Conservation (phyloP, 1,140 invertebrate genomes). For the Riptortus pedestris region DNA sequence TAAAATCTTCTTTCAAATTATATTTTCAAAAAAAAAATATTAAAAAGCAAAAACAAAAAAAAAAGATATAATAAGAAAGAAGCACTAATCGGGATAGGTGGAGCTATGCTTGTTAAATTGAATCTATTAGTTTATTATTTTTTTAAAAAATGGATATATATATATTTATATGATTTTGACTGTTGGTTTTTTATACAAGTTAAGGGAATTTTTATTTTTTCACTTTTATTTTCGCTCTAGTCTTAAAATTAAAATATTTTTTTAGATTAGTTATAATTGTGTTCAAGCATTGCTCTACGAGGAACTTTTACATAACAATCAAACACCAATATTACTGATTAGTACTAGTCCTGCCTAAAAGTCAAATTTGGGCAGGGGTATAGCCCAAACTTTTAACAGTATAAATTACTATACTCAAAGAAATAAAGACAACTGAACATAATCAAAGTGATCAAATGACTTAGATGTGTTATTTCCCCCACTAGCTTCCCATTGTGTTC, state of each 20-base stretch:
- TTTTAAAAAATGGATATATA: neutral
- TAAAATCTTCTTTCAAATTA: neutral
- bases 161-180: neutral
- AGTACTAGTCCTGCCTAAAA: constrained; percentile 2
- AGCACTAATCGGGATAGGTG: constrained; percentile 1
- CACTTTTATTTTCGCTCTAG: constrained; percentile 5
- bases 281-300: constrained; percentile 14
- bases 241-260: constrained; percentile 10
- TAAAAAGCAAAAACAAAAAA: too few species aligned
- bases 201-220: constrained; percentile 6
- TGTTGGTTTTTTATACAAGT: neutral
- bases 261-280: constrained; percentile 7
- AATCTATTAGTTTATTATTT: neutral
- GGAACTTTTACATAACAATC: constrained; percentile 15
- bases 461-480: constrained; percentile 26
- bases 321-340: constrained; percentile 24
- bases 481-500: constrained; percentile 30
- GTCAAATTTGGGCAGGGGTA: neutral
- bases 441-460: constrained; percentile 28
- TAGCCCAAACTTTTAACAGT: constrained; percentile 4
- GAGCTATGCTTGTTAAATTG: constrained; percentile 14
- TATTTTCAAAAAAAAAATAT: neutral
- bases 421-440: constrained; percentile 22
- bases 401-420: neutral
- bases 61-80: too few species aligned